Evolutionary conservation across 2,888 invertebrate genomes (phyloP).

Genomic region (Phyto melanocephala): DNA sequence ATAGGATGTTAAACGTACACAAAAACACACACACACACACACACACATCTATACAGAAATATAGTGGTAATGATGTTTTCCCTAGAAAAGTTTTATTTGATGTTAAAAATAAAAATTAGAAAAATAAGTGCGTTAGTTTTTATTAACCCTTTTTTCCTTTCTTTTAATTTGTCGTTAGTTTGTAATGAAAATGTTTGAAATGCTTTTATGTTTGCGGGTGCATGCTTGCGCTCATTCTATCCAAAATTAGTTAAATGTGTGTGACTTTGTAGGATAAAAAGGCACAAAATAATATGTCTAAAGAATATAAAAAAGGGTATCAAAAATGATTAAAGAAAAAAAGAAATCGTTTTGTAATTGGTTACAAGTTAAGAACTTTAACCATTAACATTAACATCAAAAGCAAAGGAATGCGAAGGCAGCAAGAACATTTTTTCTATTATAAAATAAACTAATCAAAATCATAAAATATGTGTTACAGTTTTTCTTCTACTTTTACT

Average conservation of each 20-base stretch:
- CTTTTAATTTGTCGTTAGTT: neutral
- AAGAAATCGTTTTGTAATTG: neutral
- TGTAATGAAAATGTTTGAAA: neutral
- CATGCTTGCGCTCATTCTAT: neutral
- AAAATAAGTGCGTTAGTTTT: neutral
- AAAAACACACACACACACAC: too few relatives aligned
- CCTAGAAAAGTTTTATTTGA: neutral
- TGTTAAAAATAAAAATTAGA: neutral
- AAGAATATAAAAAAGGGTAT: neutral
- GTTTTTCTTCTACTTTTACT: too few relatives aligned
- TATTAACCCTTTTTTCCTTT: neutral
- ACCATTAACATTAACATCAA: neutral
- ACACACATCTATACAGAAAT: neutral
- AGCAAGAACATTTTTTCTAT: neutral
- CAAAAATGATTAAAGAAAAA: neutral
- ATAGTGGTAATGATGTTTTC: neutral
- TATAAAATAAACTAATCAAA: too few relatives aligned
- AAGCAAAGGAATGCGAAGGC: neutral
- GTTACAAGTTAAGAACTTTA: neutral
- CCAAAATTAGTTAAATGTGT: conserved; percentile 17
- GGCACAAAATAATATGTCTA: neutral
- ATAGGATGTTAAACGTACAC: neutral
- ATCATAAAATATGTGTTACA: too few relatives aligned
- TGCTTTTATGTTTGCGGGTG: neutral
- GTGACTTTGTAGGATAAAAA: neutral